Evolutionary conservation across 2,888 invertebrate species (phyloP), one percentile per base, ranked within the genome.

Genomic region (Monopis laevigella): DNA sequence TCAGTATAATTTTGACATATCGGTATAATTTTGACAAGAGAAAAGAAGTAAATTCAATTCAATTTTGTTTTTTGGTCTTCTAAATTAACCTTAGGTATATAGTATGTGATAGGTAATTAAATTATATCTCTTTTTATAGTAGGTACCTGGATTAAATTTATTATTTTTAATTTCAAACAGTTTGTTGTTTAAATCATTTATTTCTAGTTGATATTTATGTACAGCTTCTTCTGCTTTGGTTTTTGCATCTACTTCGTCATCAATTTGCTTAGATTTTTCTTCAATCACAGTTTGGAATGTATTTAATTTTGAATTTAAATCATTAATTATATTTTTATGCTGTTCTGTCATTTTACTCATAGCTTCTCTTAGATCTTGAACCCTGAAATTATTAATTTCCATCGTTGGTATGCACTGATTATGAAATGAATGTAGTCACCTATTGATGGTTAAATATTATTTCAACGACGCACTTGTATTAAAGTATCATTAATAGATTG

Each of bases 121-220:
- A n/a, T n/a, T n/a, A n/a, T n/a, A n/a, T n/a, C n/a, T n/a, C n/a
- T n/a, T n/a, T n/a, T n/a, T n/a, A n/a, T n/a, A n/a, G n/a, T n/a
- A n/a, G n/a, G n/a, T 56, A 74, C 77, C 73, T 43, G 71, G 64
- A 53, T 70, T 70, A 1, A 62, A 65, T 54, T 52, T 63, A 43
- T 43, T 67, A 26, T 59, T 65, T 56, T 75, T 75, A 5, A 71
- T 46, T 50, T 73, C 69, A 41, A 45, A 52, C 39, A 72, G 53
- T 63, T 70, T 71, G 11, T 53, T 44, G 46, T 61, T 64, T 18
- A 78, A 52, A 39, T 63, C 60, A 48, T 71, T 65, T 28, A 72
- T 56, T 3, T 43, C 52, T 32, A 48, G 57, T 43, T 58, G 57
- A 41, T 58, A 62, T 21, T 69, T 61, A 12, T 40, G 41, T 13